Conservation (phyloP, 2,888 invertebrate genomes). For the Lasioglossum morio region DNA sequence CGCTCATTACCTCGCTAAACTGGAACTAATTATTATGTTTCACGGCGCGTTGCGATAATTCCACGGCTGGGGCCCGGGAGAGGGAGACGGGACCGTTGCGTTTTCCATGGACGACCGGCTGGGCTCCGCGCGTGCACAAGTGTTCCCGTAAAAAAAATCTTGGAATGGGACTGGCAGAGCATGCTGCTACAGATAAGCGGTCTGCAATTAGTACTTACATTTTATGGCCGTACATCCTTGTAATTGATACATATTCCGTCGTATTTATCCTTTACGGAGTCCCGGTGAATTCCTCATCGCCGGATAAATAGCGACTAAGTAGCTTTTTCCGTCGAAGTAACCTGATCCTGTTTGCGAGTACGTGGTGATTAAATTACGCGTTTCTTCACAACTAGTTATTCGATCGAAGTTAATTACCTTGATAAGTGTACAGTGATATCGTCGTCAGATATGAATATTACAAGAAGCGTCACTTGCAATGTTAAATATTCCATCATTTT, state of each 20-base stretch:
- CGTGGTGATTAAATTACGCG: neutral
- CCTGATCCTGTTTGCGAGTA: neutral
- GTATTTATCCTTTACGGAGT: neutral
- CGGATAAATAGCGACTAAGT: neutral
- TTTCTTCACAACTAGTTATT: neutral
- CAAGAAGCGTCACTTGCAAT: neutral
- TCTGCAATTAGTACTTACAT: neutral
- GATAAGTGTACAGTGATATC: neutral
- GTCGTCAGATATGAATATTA: neutral
- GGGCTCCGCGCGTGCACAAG: neutral
- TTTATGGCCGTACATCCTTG: neutral
- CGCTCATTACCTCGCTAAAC: conserved; percentile 75
- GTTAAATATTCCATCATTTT: neutral
- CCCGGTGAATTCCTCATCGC: neutral
- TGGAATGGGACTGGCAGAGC: conserved; percentile 4
- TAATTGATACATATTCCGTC: conserved; percentile 1
- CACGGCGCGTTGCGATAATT: conserved; percentile 71
- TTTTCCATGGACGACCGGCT: conserved; percentile 13
- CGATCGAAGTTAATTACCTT: neutral
- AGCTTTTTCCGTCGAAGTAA: neutral
- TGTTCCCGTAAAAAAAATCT: conserved; percentile 16
- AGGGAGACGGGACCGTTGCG: conserved; percentile 33
- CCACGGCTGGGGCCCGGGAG: conserved; percentile 9
- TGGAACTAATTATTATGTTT: conserved; percentile 77
- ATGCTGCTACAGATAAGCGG: neutral